Evolutionary conservation across 2,888 invertebrate species (phyloP).

Genomic region (Metopia argyrocephala): DNA sequence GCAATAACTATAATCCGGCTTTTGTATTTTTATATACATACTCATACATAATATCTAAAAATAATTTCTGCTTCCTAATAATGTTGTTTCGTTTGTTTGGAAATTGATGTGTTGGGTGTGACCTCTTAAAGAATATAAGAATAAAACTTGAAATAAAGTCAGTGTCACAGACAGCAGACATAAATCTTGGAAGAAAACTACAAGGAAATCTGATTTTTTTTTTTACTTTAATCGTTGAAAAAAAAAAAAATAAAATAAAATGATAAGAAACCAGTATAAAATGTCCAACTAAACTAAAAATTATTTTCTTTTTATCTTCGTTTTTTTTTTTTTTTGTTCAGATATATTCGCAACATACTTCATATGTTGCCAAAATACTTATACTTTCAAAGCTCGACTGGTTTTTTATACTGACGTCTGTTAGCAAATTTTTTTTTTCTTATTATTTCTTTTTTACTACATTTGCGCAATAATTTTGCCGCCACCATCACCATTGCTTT

Average conservation of each 20-base stretch:
- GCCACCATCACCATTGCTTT: too few relatives aligned
- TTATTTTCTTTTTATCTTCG: background rate
- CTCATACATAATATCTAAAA: background rate
- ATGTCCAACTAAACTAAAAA: conserved; percentile 6
- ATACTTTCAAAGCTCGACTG: background rate
- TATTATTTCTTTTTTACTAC: background rate
- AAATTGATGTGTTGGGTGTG: conserved; percentile 53
- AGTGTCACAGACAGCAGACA: conserved; percentile 48
- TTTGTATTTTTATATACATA: background rate
- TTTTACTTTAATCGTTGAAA: background rate
- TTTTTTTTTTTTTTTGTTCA: background rate
- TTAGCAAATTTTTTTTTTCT: background rate
- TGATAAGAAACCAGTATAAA: background rate
- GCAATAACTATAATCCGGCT: background rate
- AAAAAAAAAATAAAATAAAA: background rate
- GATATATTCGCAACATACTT: too few relatives aligned
- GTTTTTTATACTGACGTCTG: background rate
- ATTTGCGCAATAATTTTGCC: background rate
- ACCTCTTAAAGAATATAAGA: conserved; percentile 28
- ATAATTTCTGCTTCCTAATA: too few relatives aligned
- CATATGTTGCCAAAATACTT: conserved; percentile 2
- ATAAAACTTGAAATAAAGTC: conserved; percentile 36
- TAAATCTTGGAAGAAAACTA: conserved; percentile 34
- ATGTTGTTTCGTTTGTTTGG: background rate
- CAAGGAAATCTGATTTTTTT: conserved; percentile 15